Evolutionary conservation across 37 sponge, comb jelly and placozoan species (phyloP), one percentile per base, ranked within the genome.

Genomic region (Eunapius fragilis): DNA sequence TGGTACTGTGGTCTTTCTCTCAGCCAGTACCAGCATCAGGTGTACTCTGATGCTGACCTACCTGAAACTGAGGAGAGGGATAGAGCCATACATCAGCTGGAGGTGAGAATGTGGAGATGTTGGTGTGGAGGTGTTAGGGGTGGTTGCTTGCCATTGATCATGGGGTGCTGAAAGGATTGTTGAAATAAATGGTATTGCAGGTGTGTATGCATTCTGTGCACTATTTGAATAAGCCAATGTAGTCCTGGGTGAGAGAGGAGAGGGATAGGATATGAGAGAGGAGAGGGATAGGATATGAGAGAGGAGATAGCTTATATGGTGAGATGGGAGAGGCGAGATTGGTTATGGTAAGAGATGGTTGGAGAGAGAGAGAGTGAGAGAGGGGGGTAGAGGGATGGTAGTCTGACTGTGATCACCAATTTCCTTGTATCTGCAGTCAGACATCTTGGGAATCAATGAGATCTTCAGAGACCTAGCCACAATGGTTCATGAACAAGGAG

Each of bases 401-500:
- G 17, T 58, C 19, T 58, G 58, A 12, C 7, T 45, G 7, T 45
- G 47, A 45, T 4, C 47, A 45, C 9, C 47, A 45, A 9, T 45
- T 45, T 4, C 47, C 9, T 45, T 45, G 9, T 17, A 58, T 11
- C 58, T 58, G 58, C 84, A 97, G 97, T 74, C 77, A 37, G 94
- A 93, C 49, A 97, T 97, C 69, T 37, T 91, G n/a, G 91, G 85
- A 27, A 90, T 97, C 37, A 94, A 94, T 81, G 94, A 94, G 27
- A 97, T 97, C 27, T 97, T 97, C 83, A 71, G 90, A 68, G 94
- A 97, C 31, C 78, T 97, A 14, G 92, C 93, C 12, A 82, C 88
- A 13, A 90, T 97, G 97, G 95, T 97, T 11, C 71, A 94, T 80
- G 97, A 97, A 23, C 97, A 97, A 70, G 97, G 97, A 75, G 95